A percentile compares a stretch with the other conserved stretches of the same genome.
phyloP scores from a whole-genome alignment of 2,888 invertebrate species.

The Dolomedes plantarius region DNA sequence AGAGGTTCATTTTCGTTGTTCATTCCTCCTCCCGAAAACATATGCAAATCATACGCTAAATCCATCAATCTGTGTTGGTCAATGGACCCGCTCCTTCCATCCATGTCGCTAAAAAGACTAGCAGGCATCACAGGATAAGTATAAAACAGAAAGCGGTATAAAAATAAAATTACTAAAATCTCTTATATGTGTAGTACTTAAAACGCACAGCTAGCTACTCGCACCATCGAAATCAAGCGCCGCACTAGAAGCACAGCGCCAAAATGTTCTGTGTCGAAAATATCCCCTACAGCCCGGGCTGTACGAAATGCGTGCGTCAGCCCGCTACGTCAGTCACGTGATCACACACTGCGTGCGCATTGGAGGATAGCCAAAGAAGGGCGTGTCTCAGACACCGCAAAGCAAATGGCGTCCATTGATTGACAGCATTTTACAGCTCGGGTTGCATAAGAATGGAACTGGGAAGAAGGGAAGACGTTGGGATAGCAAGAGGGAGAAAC shows the following conservation, averaged over 20 bases:
- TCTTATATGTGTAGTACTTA: conserved; percentile 39
- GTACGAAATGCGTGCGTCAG: conserved; percentile 65
- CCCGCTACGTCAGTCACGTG: conserved; percentile 64
- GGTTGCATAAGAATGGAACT: conserved; percentile 23
- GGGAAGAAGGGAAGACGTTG: conserved; percentile 7
- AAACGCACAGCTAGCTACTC: conserved; percentile 63
- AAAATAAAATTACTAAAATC: conserved; percentile 59
- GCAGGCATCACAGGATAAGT: conserved; percentile 82
- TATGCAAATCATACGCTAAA: conserved; percentile 92
- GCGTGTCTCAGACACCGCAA: conserved; percentile 21
- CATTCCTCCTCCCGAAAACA: conserved; percentile 82
- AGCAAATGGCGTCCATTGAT: conserved; percentile 55
- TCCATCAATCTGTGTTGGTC: conserved; percentile 92
- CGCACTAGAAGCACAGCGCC: conserved; percentile 55
- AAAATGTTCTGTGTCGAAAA: conserved; percentile 60
- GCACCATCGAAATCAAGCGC: conserved; percentile 52
- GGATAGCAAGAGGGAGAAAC: neutral
- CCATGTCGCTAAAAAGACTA: conserved; percentile 86
- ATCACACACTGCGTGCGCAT: neutral
- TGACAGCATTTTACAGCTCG: conserved; percentile 50
- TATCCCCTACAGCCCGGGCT: conserved; percentile 52
- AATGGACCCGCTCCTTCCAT: conserved; percentile 80
- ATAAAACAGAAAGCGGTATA: conserved; percentile 57
- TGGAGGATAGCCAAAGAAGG: conserved; percentile 15
- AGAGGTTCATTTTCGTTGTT: conserved; percentile 75